A percentile compares a stretch with the other conserved stretches of the same genome.
phyloP scores from a whole-genome alignment of 2,888 invertebrate genomes.

The Eristalis arbustorum region DNA sequence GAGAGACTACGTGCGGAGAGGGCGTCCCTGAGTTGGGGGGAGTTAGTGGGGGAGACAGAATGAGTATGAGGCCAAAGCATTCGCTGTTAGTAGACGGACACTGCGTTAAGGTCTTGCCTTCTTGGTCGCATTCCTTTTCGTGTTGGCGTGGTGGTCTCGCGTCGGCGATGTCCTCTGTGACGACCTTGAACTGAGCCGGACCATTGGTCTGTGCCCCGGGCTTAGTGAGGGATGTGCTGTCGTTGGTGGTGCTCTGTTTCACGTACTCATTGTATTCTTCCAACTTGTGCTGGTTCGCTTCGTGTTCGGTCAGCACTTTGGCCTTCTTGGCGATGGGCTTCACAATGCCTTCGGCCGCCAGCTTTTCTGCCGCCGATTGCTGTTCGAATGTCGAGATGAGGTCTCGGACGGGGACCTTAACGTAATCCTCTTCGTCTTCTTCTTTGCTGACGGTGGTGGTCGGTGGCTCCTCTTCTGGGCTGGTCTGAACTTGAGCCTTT shows the following conservation, averaged over 20 bases:
- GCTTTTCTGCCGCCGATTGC: conserved; percentile 78
- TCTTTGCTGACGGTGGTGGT: neutral
- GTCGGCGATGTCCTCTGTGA: conserved; percentile 5
- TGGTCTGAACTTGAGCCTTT: neutral
- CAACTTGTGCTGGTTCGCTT: conserved; percentile 5
- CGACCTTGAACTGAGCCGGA: conserved; percentile 2
- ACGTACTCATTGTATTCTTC: neutral
- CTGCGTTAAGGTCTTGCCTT: conserved; percentile 40
- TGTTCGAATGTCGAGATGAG: conserved; percentile 84
- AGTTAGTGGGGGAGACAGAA: neutral
- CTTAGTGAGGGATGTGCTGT: neutral
- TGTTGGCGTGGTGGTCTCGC: conserved; percentile 1
- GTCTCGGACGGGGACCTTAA: conserved; percentile 80
- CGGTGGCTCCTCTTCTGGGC: too few species aligned
- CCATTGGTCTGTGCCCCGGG: neutral
- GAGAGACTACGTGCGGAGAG: neutral
- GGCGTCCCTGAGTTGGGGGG: neutral
- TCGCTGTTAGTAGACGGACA: neutral
- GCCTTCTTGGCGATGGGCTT: conserved; percentile 36
- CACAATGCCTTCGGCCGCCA: conserved; percentile 41
- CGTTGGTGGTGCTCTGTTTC: neutral
- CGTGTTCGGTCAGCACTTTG: neutral
- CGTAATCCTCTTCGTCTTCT: conserved; percentile 73
- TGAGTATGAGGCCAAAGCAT: conserved; percentile 46
- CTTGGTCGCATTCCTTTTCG: conserved; percentile 5